Evolutionary conservation across 2,113 vertebrate species (phyloP).

Genomic region (Sterrhoptilus dennistouni): DNA sequence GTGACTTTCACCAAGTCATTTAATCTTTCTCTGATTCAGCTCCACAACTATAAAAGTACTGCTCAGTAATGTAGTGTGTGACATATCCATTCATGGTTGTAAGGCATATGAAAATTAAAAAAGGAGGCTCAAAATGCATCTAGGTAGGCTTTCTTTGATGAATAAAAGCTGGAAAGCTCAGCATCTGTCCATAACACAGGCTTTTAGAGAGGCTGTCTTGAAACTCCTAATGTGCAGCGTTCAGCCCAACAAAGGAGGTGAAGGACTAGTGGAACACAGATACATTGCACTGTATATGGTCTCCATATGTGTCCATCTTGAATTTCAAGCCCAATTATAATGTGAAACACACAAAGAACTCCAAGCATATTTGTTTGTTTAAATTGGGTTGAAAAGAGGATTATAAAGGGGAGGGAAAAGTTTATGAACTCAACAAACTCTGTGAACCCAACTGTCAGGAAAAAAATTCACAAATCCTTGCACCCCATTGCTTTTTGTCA

Average conservation of each 20-base stretch:
- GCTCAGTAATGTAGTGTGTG: not conserved
- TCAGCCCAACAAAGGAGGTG: accelerated
- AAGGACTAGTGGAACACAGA: not conserved
- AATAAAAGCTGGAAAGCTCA: not conserved
- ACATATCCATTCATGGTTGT: not conserved
- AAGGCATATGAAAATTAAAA: not conserved
- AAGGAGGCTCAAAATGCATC: not conserved
- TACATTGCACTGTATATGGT: not conserved
- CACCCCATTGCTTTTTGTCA: not conserved
- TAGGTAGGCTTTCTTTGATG: not conserved
- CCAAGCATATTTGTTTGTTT: not conserved
- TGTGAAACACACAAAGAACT: not conserved
- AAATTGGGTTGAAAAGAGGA: not conserved
- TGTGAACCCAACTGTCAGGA: not conserved
- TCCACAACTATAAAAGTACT: not conserved
- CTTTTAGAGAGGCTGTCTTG: not conserved
- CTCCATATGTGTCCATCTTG: not conserved
- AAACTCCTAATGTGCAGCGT: not conserved
- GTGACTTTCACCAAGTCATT: conserved; percentile 10
- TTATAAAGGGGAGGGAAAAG: not conserved
- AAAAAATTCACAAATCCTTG: not conserved
- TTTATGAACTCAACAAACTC: not conserved
- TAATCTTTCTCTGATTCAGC: conserved; percentile 11
- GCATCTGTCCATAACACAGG: not conserved
- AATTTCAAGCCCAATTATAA: not conserved